A percentile compares a stretch with the other conserved stretches of the same genome.
phyloP scores from a whole-genome alignment of 92 coral and sea anemone species.

The Montipora capitata region DNA sequence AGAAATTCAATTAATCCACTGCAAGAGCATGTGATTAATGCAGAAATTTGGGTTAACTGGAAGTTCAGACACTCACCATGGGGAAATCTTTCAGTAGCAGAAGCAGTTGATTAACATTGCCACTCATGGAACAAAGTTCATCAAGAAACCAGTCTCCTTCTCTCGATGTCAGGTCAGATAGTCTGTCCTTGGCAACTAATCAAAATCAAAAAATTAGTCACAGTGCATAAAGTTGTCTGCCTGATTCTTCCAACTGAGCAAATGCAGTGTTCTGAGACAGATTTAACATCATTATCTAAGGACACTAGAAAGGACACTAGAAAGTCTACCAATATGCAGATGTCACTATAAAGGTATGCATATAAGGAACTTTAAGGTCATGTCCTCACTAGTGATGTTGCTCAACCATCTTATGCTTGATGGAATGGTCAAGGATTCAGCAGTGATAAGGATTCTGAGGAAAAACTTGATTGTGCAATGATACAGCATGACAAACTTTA shows the following conservation, averaged over 20 bases:
- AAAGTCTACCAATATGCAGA: too few relatives aligned
- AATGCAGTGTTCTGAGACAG: too few relatives aligned
- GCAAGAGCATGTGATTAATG: background rate
- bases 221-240: background rate
- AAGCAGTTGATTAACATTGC: conserved; percentile 94
- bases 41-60: background rate
- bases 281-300: too few relatives aligned
- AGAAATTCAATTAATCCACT: background rate
- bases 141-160: conserved; percentile 99
- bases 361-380: too few relatives aligned
- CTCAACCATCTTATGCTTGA: too few relatives aligned
- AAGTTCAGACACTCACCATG: conserved; percentile 67
- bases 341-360: too few relatives aligned
- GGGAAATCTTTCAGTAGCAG: conserved; percentile 83
- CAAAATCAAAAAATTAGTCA: background rate
- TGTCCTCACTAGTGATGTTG: too few relatives aligned
- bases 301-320: too few relatives aligned
- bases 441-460: too few relatives aligned
- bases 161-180: conserved; percentile 92
- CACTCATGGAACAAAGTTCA: conserved; percentile 98
- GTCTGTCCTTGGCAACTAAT: conserved; percentile 92
- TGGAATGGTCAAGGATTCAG: too few relatives aligned
- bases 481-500: too few relatives aligned
- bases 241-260: background rate
- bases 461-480: too few relatives aligned